These are phyloP conservation scores for Crambe crambe DNA, from an alignment of 37 sponge, comb jelly and placozoan species.

Conservation along the genomic window DNA sequence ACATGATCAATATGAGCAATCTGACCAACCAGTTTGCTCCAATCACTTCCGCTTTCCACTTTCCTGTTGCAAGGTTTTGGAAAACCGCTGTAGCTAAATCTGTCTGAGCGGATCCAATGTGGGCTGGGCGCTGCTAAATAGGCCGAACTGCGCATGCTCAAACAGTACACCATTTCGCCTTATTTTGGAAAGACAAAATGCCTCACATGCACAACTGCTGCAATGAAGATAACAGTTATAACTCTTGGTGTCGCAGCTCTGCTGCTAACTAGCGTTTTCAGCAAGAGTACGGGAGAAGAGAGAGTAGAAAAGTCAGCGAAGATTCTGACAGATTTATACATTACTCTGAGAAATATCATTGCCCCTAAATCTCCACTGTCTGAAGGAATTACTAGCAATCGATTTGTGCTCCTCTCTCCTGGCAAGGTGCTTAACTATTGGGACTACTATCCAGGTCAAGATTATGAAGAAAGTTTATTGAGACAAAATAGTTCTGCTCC, in stretches of 20 bases:
- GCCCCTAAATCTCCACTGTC: slow-evolving; percentile 18
- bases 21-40: too few relatives aligned
- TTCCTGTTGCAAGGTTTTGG: too few relatives aligned
- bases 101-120: too few relatives aligned
- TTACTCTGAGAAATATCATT: neutral
- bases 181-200: too few relatives aligned
- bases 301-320: neutral
- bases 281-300: neutral
- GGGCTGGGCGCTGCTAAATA: too few relatives aligned
- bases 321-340: slow-evolving; percentile 3
- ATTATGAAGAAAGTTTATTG: slow-evolving; percentile 19
- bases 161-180: too few relatives aligned
- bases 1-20: too few relatives aligned
- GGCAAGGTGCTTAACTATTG: slow-evolving; percentile 38
- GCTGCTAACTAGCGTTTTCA: neutral
- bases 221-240: neutral
- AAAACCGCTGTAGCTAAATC: too few relatives aligned
- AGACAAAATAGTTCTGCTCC: neutral
- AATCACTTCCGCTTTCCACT: too few relatives aligned
- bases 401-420: slow-evolving; percentile 30
- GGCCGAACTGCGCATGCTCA: too few relatives aligned
- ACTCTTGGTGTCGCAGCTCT: neutral
- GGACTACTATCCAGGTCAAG: slow-evolving; percentile 50
- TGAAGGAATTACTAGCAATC: neutral
- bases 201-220: too few relatives aligned